A percentile compares a stretch with the other conserved stretches of the same genome.
phyloP scores from a whole-genome alignment of 1,140 invertebrate genomes.

The Orussus abietinus region DNA sequence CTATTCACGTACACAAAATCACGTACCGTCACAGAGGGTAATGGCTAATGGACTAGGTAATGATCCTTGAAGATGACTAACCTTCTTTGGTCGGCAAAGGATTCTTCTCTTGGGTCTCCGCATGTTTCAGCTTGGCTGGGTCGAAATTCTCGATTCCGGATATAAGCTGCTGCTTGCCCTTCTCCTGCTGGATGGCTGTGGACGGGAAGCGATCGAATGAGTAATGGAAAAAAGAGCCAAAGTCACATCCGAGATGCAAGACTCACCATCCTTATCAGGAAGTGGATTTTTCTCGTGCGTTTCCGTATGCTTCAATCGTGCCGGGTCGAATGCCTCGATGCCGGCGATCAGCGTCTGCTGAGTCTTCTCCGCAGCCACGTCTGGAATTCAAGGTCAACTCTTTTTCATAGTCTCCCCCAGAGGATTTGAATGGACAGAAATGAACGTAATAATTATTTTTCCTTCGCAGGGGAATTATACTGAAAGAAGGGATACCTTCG shows the following conservation, averaged over 20 bases:
- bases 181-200: conserved; percentile 81
- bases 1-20: no score
- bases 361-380: conserved; percentile 82
- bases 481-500: conserved; percentile 63
- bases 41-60: no score
- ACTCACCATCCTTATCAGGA: conserved; percentile 91
- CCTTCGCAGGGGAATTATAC: no score
- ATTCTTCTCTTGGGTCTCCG: conserved; percentile 87
- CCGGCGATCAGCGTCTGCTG: conserved; percentile 80
- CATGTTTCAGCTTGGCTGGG: conserved; percentile 78
- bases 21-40: no score
- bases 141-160: conserved; percentile 88
- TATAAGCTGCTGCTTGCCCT: conserved; percentile 79
- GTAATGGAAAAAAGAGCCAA: no score
- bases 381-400: conserved; percentile 51
- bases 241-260: no score
- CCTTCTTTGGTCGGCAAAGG: conserved; percentile 73
- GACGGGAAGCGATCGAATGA: conserved; percentile 26
- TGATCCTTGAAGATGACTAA: conserved; percentile 15
- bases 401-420: background rate
- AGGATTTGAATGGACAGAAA: background rate
- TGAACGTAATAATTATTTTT: conserved; percentile 12
- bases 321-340: conserved; percentile 79
- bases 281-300: conserved; percentile 91
- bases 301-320: conserved; percentile 84